These are phyloP conservation scores for Thermophis baileyi DNA, from an alignment of 2,113 vertebrate genomes.

Conservation along the genomic window DNA sequence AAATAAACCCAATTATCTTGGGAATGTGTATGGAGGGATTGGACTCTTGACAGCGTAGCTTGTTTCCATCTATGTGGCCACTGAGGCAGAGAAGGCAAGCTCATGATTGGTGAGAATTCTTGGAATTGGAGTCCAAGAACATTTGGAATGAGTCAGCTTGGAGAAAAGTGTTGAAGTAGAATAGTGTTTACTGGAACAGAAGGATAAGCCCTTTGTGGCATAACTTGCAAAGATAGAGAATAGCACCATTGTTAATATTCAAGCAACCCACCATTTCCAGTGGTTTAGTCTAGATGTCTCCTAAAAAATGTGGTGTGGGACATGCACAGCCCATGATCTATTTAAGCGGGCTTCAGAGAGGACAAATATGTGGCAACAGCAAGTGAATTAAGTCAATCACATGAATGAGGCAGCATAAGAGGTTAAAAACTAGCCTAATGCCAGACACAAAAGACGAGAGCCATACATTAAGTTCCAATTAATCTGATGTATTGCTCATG, in stretches of 20 bases:
- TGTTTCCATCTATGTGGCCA: not conserved
- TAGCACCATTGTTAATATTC: not conserved
- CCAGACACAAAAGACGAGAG: not conserved
- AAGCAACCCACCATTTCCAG: conserved; percentile 7
- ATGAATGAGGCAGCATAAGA: not conserved
- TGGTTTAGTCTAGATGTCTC: not conserved
- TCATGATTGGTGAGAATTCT: not conserved
- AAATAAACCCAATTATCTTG: not conserved
- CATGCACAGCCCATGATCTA: not conserved
- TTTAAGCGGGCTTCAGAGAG: not conserved
- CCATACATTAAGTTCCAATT: not conserved
- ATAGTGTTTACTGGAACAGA: not conserved
- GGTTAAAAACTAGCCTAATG: not conserved
- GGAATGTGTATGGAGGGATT: not conserved
- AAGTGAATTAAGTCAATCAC: not conserved
- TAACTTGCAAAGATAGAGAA: not conserved
- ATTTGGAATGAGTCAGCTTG: not conserved
- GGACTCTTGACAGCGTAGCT: not conserved
- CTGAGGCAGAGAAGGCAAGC: not conserved
- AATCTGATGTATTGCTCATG: not conserved
- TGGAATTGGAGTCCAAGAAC: not conserved
- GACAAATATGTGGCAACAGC: not conserved
- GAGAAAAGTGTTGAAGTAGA: not conserved
- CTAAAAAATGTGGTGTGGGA: not conserved
- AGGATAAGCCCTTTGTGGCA: not conserved